Percentiles rank a stretch among this genome's conserved stretches.
Evolutionary conservation across 2,797 vertebrate species (phyloP).

Genomic region (Manis crassicaudata): DNA sequence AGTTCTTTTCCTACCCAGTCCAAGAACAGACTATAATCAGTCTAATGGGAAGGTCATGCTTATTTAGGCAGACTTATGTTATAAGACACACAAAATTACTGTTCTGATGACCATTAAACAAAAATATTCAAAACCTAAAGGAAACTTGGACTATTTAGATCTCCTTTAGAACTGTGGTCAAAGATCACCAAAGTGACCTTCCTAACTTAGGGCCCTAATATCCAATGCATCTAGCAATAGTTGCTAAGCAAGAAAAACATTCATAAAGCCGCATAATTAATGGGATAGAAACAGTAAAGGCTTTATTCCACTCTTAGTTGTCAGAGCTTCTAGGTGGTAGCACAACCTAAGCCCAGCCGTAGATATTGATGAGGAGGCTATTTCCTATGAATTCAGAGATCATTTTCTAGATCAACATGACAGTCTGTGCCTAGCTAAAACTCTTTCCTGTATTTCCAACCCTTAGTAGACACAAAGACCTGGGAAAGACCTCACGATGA

Average conservation of each 20-base stretch:
- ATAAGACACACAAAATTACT: constrained; percentile 49
- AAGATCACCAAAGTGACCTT: background rate
- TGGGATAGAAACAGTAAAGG: constrained; percentile 21
- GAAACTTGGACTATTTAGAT: constrained; percentile 22
- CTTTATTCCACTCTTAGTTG: constrained; percentile 31
- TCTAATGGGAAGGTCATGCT: constrained; percentile 59
- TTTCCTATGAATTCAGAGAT: background rate
- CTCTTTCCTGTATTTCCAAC: background rate
- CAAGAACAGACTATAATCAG: constrained; percentile 43
- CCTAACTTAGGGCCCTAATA: background rate
- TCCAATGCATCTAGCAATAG: constrained; percentile 30
- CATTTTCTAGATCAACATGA: constrained; percentile 9
- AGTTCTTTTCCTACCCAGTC: constrained; percentile 39
- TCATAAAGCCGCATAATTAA: constrained; percentile 56
- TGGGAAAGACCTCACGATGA: background rate
- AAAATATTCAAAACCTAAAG: constrained; percentile 53
- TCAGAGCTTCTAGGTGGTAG: background rate
- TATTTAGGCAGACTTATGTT: constrained; percentile 53
- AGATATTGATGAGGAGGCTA: background rate
- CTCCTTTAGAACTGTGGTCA: constrained; percentile 12
- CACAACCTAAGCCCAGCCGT: background rate
- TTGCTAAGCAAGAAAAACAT: constrained; percentile 52
- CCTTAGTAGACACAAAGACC: background rate
- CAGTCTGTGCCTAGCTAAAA: background rate
- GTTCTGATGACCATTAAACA: constrained; percentile 48